Evolutionary conservation across 2,113 vertebrate genomes (phyloP).

Genomic region (Eurypyga helias): DNA sequence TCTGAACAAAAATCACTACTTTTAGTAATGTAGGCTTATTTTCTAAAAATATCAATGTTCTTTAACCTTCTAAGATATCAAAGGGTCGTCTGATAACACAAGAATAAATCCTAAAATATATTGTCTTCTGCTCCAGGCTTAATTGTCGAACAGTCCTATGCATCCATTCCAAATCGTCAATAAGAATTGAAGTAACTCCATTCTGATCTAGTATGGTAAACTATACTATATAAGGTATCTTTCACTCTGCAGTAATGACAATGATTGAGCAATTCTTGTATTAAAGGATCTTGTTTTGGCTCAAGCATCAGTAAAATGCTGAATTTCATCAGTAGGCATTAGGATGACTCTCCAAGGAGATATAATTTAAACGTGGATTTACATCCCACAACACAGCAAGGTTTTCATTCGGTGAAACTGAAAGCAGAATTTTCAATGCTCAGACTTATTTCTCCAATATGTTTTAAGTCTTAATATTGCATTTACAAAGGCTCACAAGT

Average conservation of each 20-base stretch:
- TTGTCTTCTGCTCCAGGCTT: not conserved
- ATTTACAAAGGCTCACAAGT: not conserved
- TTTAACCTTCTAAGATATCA: not conserved
- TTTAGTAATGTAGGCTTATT: not conserved
- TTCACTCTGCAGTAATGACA: not conserved
- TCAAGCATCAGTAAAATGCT: not conserved
- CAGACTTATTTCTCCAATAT: not conserved
- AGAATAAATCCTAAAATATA: not conserved
- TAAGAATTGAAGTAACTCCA: not conserved
- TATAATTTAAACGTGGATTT: not conserved
- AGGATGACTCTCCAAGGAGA: not conserved
- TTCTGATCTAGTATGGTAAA: not conserved
- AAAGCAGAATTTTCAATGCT: not conserved
- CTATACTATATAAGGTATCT: not conserved
- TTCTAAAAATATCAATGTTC: conserved; percentile 16
- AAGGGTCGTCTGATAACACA: not conserved
- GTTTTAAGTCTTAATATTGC: not conserved
- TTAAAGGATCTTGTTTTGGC: not conserved
- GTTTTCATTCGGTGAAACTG: not conserved
- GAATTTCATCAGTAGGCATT: not conserved
- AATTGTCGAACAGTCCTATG: not conserved
- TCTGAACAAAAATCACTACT: not conserved
- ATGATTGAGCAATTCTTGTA: not conserved
- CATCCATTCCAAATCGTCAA: not conserved
- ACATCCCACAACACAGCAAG: not conserved